These are phyloP conservation scores for Eulemur rufifrons DNA, from an alignment of 2,113 vertebrate species.

Conservation along the genomic window DNA sequence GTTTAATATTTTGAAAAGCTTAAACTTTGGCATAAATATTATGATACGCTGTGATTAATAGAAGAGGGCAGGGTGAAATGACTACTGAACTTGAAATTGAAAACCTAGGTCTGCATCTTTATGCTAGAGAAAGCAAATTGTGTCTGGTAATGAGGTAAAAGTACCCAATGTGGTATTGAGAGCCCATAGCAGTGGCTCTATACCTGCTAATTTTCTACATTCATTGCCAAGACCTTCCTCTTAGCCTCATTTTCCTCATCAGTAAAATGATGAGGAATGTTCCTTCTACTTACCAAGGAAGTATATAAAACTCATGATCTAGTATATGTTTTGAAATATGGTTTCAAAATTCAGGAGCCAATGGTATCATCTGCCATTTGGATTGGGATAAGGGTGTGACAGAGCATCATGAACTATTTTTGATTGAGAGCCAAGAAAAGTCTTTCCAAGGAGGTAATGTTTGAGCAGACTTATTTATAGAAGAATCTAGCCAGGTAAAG, in stretches of 20 bases:
- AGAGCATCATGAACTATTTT: not conserved
- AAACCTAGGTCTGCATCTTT: not conserved
- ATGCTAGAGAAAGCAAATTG: not conserved
- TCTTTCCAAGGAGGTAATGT: not conserved
- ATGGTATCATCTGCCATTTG: not conserved
- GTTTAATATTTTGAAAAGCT: not conserved
- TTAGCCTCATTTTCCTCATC: not conserved
- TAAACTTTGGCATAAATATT: not conserved
- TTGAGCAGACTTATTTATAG: not conserved
- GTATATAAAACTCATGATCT: not conserved
- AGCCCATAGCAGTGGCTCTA: not conserved
- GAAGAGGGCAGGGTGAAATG: not conserved
- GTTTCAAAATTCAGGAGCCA: not conserved
- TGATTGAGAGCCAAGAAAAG: not conserved
- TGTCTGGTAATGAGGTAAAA: fast-evolving
- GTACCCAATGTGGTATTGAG: fast-evolving
- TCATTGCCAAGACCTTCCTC: not conserved
- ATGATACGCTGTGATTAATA: not conserved
- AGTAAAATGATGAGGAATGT: not conserved
- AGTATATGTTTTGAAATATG: not conserved
- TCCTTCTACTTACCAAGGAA: not conserved
- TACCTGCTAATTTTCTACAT: not conserved
- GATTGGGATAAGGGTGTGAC: not conserved
- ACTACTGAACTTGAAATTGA: not conserved
- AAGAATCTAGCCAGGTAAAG: not conserved